These are phyloP conservation scores for Takifugu flavidus DNA, from an alignment of 2,113 vertebrate species.

Conservation along the genomic window DNA sequence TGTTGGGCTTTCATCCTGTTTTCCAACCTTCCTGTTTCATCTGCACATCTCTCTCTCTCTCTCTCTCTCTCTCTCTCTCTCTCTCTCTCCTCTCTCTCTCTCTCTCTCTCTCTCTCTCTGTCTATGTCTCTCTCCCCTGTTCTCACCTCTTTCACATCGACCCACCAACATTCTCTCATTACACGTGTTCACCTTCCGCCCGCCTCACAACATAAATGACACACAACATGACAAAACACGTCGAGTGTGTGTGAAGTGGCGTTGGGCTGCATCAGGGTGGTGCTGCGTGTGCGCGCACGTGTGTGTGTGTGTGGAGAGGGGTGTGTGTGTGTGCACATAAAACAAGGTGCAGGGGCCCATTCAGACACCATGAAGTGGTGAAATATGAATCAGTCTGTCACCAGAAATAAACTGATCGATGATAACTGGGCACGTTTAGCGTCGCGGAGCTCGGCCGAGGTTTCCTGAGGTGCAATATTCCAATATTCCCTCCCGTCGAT, in stretches of 20 bases:
- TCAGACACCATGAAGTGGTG: too few species aligned
- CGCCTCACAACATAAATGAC: neutral
- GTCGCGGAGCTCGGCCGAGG: neutral
- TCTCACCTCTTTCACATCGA: too few species aligned
- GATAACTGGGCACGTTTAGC: too few species aligned
- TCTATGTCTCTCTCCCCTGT: neutral
- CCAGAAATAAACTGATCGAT: too few species aligned
- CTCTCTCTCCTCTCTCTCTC: slow-evolving; percentile 4
- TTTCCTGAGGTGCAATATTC: neutral
- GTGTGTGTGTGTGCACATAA: neutral
- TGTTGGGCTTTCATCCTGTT: slow-evolving; percentile 7
- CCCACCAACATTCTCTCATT: neutral
- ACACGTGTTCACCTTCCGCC: neutral
- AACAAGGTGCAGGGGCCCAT: neutral
- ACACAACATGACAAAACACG: neutral
- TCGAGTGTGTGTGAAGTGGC: too few species aligned
- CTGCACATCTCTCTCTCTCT: neutral
- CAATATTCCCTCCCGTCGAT: slow-evolving; percentile 3
- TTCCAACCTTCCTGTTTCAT: too few species aligned
- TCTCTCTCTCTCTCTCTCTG: slow-evolving; percentile 5
- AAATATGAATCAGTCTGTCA: too few species aligned
- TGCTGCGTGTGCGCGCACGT: too few species aligned
- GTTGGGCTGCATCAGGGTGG: too few species aligned
- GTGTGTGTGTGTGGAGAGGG: too few species aligned
- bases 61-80: neutral